phyloP scores from a whole-genome alignment of 2,888 invertebrate species.

The Ophonus ardosiacus region DNA sequence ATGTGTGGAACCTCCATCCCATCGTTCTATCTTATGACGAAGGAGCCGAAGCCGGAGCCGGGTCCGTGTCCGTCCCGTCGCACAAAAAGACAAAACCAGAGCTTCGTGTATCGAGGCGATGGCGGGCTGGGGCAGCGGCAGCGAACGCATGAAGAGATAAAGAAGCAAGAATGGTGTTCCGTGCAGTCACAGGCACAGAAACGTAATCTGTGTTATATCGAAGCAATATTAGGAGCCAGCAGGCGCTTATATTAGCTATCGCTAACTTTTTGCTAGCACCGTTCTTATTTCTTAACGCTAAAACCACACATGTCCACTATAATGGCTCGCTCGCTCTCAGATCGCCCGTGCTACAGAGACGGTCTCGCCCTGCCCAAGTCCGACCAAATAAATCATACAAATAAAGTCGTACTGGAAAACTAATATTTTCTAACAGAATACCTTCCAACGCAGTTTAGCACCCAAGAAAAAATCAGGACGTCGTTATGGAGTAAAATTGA shows the following conservation, averaged over 20 bases:
- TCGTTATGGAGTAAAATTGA: too few relatives aligned
- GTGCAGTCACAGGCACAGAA: conserved; percentile 48
- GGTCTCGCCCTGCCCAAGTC: neutral
- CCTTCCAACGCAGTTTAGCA: neutral
- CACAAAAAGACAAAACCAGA: conserved; percentile 46
- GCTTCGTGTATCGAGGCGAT: conserved; percentile 8
- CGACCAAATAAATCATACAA: conserved; percentile 24
- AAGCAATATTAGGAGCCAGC: conserved; percentile 60
- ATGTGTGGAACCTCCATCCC: conserved; percentile 17
- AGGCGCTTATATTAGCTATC: conserved; percentile 66
- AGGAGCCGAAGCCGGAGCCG: neutral
- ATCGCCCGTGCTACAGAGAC: conserved; percentile 1
- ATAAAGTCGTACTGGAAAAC: neutral
- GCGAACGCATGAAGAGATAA: conserved; percentile 50
- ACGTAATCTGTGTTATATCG: conserved; percentile 61
- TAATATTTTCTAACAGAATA: neutral
- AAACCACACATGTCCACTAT: conserved; percentile 72
- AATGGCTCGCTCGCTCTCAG: conserved; percentile 72
- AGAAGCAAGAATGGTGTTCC: conserved; percentile 48
- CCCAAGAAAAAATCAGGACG: neutral
- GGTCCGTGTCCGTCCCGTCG: neutral
- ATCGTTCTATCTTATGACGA: conserved; percentile 26
- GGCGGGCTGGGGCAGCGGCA: conserved; percentile 14
- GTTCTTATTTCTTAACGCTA: conserved; percentile 70
- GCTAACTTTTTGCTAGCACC: conserved; percentile 71